These are phyloP conservation scores for Gymnoscopelus braueri DNA, from an alignment of 2,797 vertebrate genomes.

Conservation along the genomic window DNA sequence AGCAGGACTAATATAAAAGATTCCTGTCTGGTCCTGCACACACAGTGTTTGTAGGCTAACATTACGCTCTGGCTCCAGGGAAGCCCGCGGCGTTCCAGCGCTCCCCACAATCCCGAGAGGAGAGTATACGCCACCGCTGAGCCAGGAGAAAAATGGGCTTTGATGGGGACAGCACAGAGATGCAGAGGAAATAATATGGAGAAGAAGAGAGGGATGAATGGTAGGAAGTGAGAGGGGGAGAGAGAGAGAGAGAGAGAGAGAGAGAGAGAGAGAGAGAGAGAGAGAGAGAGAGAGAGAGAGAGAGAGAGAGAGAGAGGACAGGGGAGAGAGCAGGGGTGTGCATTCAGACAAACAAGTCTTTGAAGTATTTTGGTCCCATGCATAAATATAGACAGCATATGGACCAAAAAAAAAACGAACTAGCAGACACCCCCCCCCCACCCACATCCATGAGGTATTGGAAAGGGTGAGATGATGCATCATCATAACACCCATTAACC, in stretches of 20 bases:
- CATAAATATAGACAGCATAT: slow-evolving; percentile 43
- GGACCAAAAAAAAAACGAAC: background rate
- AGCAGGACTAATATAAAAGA: slow-evolving; percentile 70
- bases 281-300: slow-evolving; percentile 8
- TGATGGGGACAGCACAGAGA: slow-evolving; percentile 59
- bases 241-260: slow-evolving; percentile 10
- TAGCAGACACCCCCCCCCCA: too few species aligned
- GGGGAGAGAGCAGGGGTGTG: slow-evolving; percentile 12
- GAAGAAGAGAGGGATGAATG: slow-evolving; percentile 19
- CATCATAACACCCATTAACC: slow-evolving; percentile 32
- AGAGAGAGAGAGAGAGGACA: slow-evolving; percentile 6
- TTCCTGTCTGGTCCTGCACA: slow-evolving; percentile 64
- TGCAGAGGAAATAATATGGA: slow-evolving; percentile 60
- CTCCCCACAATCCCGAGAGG: slow-evolving; percentile 70
- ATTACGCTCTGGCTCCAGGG: slow-evolving; percentile 73
- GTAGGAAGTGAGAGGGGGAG: slow-evolving; percentile 12
- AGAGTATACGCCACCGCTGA: slow-evolving; percentile 66
- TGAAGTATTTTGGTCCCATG: slow-evolving; percentile 53
- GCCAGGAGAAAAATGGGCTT: slow-evolving; percentile 70
- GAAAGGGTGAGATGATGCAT: slow-evolving; percentile 18
- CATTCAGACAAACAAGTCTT: slow-evolving; percentile 47
- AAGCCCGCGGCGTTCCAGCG: slow-evolving; percentile 76
- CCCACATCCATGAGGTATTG: too few species aligned
- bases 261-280: slow-evolving; percentile 14
- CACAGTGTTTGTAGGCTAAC: slow-evolving; percentile 75